phyloP scores from a whole-genome alignment of 2,797 vertebrate genomes.

The Tenualosa ilisha region DNA sequence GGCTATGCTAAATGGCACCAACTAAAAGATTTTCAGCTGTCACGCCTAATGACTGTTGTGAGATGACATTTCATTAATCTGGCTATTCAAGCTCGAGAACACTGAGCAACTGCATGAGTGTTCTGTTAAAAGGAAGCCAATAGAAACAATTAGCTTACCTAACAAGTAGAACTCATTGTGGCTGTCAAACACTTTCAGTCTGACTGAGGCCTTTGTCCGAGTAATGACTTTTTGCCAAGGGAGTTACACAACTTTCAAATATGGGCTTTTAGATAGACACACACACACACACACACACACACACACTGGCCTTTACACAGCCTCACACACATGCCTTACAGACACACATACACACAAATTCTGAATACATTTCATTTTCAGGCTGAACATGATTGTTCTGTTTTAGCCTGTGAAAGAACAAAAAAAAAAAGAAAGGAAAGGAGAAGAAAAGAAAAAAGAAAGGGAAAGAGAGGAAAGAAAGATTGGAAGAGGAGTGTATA shows the following conservation, averaged over 20 bases:
- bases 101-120: neutral
- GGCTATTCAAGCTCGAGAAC: neutral
- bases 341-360: neutral
- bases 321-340: neutral
- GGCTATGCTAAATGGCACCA: slow-evolving; percentile 65
- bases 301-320: neutral
- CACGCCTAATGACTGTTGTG: slow-evolving; percentile 60
- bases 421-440: neutral
- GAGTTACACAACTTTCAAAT: neutral
- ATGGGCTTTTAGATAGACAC: neutral
- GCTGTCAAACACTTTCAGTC: slow-evolving; percentile 30
- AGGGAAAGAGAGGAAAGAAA: neutral
- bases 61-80: neutral
- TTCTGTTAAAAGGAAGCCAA: slow-evolving; percentile 39
- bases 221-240: neutral
- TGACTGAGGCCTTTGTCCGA: slow-evolving; percentile 13
- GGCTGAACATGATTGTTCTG: neutral
- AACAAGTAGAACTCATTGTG: slow-evolving; percentile 30
- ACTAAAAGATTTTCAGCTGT: neutral
- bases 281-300: neutral
- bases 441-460: neutral
- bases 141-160: slow-evolving; percentile 45
- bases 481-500: neutral
- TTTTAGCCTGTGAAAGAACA: neutral
- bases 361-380: neutral